Base-by-base conservation (phyloP, 2,797 vertebrate species). In the Tamandua tetradactyla region DNA sequence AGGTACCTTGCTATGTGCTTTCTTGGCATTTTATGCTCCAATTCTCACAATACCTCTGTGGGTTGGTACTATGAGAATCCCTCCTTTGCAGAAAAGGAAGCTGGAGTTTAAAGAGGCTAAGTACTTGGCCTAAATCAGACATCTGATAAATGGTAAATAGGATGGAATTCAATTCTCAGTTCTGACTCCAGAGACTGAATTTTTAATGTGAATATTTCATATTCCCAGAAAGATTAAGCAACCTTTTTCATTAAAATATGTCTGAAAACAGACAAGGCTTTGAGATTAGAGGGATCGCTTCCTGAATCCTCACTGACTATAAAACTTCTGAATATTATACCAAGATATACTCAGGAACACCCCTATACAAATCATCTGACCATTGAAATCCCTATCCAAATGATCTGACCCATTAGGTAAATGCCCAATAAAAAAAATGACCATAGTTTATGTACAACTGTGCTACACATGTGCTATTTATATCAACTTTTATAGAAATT, bases 201-300 rank as follows among this genome's bases (percentile, higher is more conserved):
- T 78, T 93, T 84, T 52, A 87, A 87, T 49, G 80, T 90, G 71
- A 84, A 84, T 61, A 87, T 84, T 64, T 44, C 44, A 79, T 37
- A 40, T 87, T 52, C 55, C 79, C 30, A 57, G 49, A 30, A 75
- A 83, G 44, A 86, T 81, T 86, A 93, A 86, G 59, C 57, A 61
- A 86, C 68, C 0, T 32, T 79, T 88, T 93, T 80, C 71, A 79
- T 92, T 87, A 95, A 42, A 91, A 40, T 23, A 62, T 35, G 30
- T 66, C 71, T 57, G 61, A 62, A 89, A 44, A 83, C 11, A 80
- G 40, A 49, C 8, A 47, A 87, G 55, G 3, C 64, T 92, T 71
- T 93, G 62, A 91, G 80, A 79, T 57, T 44, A 62, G 25, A 91
- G 6, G 13, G 17, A 71, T 76, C 44, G 32, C 15, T 88, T 80